These are phyloP conservation scores for Gandaritis pyraliata DNA, from an alignment of 2,888 invertebrate species.

Conservation along the genomic window DNA sequence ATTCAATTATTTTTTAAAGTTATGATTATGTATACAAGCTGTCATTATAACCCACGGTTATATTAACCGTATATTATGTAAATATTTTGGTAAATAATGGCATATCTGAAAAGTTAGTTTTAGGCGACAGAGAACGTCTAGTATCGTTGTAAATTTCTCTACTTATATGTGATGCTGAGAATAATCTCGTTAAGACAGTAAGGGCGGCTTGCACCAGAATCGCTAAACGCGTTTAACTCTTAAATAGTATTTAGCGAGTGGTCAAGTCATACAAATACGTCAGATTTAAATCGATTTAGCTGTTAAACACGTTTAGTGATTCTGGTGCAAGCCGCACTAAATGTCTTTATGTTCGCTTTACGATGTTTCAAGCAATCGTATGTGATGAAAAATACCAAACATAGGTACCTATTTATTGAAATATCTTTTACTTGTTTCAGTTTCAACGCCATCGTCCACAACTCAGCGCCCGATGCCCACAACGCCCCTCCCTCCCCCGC, in stretches of 20 bases:
- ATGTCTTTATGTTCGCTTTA: too few species aligned
- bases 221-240: too few species aligned
- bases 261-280: too few species aligned
- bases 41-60: background rate
- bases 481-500: conserved; percentile 39
- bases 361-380: too few species aligned
- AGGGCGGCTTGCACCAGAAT: too few species aligned
- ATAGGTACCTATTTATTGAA: background rate
- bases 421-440: conserved; percentile 50
- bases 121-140: conserved; percentile 27
- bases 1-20: background rate
- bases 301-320: too few species aligned
- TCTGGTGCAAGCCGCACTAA: too few species aligned
- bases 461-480: conserved; percentile 39
- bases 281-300: too few species aligned
- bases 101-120: conserved; percentile 10
- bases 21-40: background rate
- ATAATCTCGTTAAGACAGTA: too few species aligned
- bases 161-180: too few species aligned
- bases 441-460: conserved; percentile 76
- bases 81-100: background rate
- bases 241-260: too few species aligned
- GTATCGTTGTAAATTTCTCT: too few species aligned
- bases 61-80: background rate
- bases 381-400: background rate